Evolutionary conservation across 2,113 vertebrate species (phyloP).

Genomic region (Micromys minutus): DNA sequence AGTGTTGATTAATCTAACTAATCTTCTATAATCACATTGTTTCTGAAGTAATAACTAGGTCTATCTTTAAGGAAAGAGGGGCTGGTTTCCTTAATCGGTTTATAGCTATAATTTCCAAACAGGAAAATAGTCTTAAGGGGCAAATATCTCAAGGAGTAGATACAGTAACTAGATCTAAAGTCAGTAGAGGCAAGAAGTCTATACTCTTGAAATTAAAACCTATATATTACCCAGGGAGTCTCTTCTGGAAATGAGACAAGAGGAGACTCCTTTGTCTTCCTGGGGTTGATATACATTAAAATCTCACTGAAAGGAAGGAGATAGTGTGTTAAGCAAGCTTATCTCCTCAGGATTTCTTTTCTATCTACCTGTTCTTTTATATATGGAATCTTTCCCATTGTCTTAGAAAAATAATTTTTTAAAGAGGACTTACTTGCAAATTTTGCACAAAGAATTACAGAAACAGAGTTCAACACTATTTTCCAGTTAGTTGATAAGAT

Average conservation of each 20-base stretch:
- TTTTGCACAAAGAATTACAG: neutral
- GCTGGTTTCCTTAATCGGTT: constrained; percentile 77
- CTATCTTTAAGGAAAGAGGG: constrained; percentile 79
- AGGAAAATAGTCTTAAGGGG: constrained; percentile 80
- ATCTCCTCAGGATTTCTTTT: neutral
- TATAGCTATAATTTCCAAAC: constrained; percentile 77
- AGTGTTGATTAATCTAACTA: constrained; percentile 76
- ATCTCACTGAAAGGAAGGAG: neutral
- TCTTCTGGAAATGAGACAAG: constrained; percentile 62
- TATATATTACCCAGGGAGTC: constrained; percentile 68
- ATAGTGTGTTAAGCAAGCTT: neutral
- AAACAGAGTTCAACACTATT: neutral
- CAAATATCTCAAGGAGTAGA: constrained; percentile 78
- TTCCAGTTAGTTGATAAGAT: neutral
- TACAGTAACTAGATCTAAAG: constrained; percentile 77
- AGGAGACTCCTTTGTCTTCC: constrained; percentile 17
- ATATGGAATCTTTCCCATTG: neutral
- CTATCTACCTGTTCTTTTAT: neutral
- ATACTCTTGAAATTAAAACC: constrained; percentile 79
- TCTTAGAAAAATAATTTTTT: neutral
- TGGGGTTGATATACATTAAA: neutral
- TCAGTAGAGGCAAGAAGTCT: constrained; percentile 79
- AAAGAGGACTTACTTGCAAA: neutral
- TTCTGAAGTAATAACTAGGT: constrained; percentile 80
- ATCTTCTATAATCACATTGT: constrained; percentile 78